Conservation (phyloP, 2,113 vertebrate genomes). For the Microtus richardsoni region DNA sequence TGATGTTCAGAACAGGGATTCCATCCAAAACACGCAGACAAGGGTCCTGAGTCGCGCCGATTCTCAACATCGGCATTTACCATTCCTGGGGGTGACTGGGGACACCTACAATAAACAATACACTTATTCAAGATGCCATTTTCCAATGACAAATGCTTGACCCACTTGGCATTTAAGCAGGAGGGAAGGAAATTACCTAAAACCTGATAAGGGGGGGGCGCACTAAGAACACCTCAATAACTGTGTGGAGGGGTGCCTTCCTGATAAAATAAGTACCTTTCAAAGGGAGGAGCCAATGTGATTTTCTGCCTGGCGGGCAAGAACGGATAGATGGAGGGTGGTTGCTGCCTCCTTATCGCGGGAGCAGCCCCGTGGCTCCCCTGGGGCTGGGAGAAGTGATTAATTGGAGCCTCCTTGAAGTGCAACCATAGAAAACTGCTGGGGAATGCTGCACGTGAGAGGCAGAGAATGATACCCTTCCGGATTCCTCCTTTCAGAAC, state of each 20-base stretch:
- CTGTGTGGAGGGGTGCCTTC: neutral
- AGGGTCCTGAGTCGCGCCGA: accelerated
- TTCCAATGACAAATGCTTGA: constrained; percentile 48
- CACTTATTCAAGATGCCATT: neutral
- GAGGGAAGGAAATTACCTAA: constrained; percentile 21
- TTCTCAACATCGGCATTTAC: neutral
- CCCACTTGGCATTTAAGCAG: constrained; percentile 17
- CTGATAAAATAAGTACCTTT: constrained; percentile 29
- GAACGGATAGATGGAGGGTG: neutral
- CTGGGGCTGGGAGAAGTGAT: constrained; percentile 55
- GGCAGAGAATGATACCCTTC: neutral
- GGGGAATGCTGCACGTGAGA: neutral
- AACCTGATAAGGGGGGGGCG: constrained; percentile 63
- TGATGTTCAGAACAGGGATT: neutral
- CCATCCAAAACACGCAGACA: neutral
- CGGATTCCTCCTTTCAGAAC: neutral
- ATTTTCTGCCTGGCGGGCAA: neutral
- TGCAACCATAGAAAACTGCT: neutral
- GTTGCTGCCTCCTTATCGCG: neutral
- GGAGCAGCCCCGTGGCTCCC: constrained; percentile 25
- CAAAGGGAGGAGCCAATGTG: neutral
- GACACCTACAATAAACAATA: neutral
- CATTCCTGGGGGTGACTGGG: neutral
- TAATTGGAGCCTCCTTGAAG: constrained; percentile 2
- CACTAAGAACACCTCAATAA: constrained; percentile 49